Percentiles rank a stretch among this genome's conserved stretches.
These are phyloP conservation scores for Amphiura filiformis DNA, from an alignment of 35 echinoderm and acorn worm genomes.

Conservation along the genomic window DNA sequence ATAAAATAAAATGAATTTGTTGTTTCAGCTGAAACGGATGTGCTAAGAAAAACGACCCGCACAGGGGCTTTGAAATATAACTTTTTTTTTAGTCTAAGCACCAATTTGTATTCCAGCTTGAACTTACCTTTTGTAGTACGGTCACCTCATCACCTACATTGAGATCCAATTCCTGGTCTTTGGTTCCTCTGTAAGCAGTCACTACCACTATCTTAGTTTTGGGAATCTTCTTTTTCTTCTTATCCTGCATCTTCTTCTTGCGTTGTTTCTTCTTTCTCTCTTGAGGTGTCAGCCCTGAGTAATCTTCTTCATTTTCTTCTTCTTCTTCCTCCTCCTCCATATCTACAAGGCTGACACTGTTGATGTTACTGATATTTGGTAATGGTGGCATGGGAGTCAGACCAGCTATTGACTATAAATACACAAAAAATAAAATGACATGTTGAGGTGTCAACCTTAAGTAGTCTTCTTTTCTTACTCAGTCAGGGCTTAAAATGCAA, in stretches of 20 bases:
- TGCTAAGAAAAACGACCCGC: no score
- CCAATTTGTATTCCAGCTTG: no score
- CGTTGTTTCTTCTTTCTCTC: slow-evolving; percentile 76
- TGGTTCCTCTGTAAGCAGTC: slow-evolving; percentile 74
- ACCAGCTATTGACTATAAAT: not conserved
- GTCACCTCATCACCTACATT: slow-evolving; percentile 78
- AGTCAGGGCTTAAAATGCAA: no score
- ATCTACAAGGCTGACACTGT: slow-evolving; percentile 37
- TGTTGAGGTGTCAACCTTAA: not conserved
- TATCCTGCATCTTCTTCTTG: slow-evolving; percentile 70
- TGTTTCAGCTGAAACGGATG: no score
- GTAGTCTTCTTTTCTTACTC: no score
- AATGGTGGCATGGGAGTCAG: not conserved
- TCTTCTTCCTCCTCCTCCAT: slow-evolving; percentile 50
- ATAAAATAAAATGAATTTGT: no score
- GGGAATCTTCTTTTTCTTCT: slow-evolving; percentile 77
- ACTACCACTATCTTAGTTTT: slow-evolving; percentile 78
- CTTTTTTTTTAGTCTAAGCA: no score
- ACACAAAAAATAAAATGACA: not conserved
- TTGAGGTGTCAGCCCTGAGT: slow-evolving; percentile 62
- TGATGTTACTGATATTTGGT: not conserved
- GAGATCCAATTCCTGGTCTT: slow-evolving; percentile 76
- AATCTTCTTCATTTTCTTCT: slow-evolving; percentile 49
- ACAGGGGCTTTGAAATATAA: no score
- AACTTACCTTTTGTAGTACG: slow-evolving; percentile 4